Evolutionary conservation across 2,113 vertebrate species (phyloP), one percentile per base, ranked within the genome.

Genomic region (Stictonetta naevosa): DNA sequence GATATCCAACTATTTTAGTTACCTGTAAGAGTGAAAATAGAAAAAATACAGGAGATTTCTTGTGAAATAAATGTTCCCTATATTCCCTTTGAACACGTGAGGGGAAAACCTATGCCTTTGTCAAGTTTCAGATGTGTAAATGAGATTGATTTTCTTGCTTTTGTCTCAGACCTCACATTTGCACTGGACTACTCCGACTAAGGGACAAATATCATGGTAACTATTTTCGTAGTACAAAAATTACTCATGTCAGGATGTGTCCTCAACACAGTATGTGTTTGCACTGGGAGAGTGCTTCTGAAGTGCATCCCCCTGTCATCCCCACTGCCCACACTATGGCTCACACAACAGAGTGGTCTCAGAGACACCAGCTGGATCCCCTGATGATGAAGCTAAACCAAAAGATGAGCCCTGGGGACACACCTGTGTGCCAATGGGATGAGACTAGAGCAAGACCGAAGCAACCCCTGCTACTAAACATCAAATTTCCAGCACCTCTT

Each of bases 261-360:
- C 68, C 67, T 44, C 29, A 55, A 15, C 8, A 14, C 33, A 46
- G 9, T 23, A 79, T 77, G 75, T 31, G 31, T 75, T 90, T 88
- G 50, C 31, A 42, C 8, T 36, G 36, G 14, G 9, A 58, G 13
- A 29, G 16, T 29, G 11, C 63, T 92, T 76, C 71, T 66, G 73
- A 88, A 90, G 55, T 62, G 22, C 67, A 53, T 79, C 14, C 20
- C 10, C 19, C 13, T 18, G n/a, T 23, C 25, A 78, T 22, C 21
- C 46, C 36, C 25, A 5, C 25, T 67, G 80, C 10, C 46, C 22
- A 6, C 67, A n/a, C 25, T 29, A 14, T 55, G 21, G 19, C 68
- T 79, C 4, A 1, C 21, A 26, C 34, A 38, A 46, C 0, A 0
- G 16, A 60, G 52, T 28, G 44, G 22, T 59, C 64, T 95, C 3